phyloP scores from a whole-genome alignment of 2,888 invertebrate genomes.

The Fissipunctia ypsillon region DNA sequence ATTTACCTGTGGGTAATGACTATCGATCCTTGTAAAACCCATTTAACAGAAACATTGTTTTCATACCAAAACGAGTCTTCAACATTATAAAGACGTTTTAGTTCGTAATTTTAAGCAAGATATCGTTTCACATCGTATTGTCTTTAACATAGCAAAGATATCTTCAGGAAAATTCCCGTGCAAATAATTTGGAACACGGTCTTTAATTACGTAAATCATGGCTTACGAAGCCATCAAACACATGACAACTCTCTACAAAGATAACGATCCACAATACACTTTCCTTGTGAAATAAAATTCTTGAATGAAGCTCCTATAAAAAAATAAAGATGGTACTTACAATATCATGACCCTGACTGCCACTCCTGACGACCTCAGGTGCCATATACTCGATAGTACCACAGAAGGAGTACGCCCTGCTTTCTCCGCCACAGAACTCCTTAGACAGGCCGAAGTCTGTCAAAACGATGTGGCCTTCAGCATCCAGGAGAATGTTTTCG shows the following conservation, averaged over 20 bases:
- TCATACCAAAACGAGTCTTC: not conserved
- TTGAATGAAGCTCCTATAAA: not conserved
- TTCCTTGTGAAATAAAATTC: not conserved
- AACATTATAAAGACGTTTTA: not conserved
- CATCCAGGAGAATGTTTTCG: constrained; percentile 98
- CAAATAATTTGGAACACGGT: not conserved
- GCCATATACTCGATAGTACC: constrained; percentile 99
- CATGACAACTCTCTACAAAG: not conserved
- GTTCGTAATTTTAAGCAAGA: not conserved
- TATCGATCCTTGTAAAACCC: not conserved
- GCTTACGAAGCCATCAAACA: constrained; percentile 7
- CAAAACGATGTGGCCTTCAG: constrained; percentile 98
- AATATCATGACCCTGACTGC: constrained; percentile 97
- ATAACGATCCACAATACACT: not conserved
- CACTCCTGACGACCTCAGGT: constrained; percentile 95
- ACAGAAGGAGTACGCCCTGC: constrained; percentile 98
- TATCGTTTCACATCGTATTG: not conserved
- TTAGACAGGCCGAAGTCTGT: constrained; percentile 99
- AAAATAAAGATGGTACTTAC: constrained; percentile 91
- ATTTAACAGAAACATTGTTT: not conserved
- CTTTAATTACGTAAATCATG: constrained; percentile 4
- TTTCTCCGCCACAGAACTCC: constrained; percentile 94
- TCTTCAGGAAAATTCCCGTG: constrained; percentile 1
- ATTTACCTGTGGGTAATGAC: constrained; percentile 7
- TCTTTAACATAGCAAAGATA: not conserved